Evolutionary conservation across 2,797 vertebrate species (phyloP), one percentile per base, ranked within the genome.

Genomic region (Tamandua tetradactyla): DNA sequence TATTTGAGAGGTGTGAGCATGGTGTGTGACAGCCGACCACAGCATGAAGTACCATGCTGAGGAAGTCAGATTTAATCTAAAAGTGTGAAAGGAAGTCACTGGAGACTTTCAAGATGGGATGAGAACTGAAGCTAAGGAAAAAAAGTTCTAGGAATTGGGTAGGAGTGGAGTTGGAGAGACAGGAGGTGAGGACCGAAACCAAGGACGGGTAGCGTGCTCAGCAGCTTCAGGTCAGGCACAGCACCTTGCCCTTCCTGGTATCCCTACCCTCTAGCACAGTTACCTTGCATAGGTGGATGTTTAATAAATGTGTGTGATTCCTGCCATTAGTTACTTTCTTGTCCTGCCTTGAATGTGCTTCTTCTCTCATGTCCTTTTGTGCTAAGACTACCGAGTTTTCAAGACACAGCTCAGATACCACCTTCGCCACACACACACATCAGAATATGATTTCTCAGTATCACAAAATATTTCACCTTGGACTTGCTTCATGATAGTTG

Each of bases 131-230:
- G 5, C 25, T 47, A 37, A 88, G 17, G 59, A 17, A 17, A n/a
- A 62, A 12, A 2, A 25, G 40, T 27, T n/a, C 27, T 49, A 64
- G 71, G 4, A 17, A 66, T 12, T 1, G 0, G 71, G 52, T 40
- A 14, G n/a, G 27, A 69, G 0, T 4, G 4, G 37, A n/a, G 49
- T 0, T 15, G 7, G 11, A 49, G 62, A 59, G 42, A 20, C 15
- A 13, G 55, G 71, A 37, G 25, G 59, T 32, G 6, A 1, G 72
- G 71, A 35, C 8, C 18, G 40, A 5, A 2, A 32, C 11, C n/a
- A 20, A 66, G 69, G 59, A 35, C 52, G 22, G 27, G 17, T 27
- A 78, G 57, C 13, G 13, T 2, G 0, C 7, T 52, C 15, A 14
- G 72, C 47, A 32, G 68, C 40, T 12, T 32, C 14, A 13, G 59